Evolutionary conservation across 2,888 invertebrate genomes (phyloP), one percentile per base, ranked within the genome.

Genomic region (Augiades crinisus): DNA sequence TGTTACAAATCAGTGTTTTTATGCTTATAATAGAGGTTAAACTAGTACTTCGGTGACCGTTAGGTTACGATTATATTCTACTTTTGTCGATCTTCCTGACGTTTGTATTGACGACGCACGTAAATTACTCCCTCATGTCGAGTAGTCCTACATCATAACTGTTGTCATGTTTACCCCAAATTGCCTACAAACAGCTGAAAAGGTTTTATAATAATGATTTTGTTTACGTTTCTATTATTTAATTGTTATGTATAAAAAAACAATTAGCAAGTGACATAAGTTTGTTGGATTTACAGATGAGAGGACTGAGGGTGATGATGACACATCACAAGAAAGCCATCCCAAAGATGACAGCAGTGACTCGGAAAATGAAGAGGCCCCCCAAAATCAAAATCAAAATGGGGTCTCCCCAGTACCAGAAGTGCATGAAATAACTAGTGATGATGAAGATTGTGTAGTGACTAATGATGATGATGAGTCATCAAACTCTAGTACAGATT

Each of bases 381-480:
- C 80, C 41, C 85, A 85, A 59, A 84, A 72, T 60, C 85, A 85
- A 59, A 84, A 72, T 60, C 86, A 87, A 64, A 88, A 87, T 72
- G 89, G 89, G 16, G 87, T 85, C 17, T 81, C 65, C 30, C 77
- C 73, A 13, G 81, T 74, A 47, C 83, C 83, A 34, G 92, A 91
- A 63, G 91, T 90, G 3, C 90, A 91, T 65, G 90, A 91, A 69
- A 90, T 90, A 49, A 84, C 87, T 45, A 91, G 90, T 78, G 91
- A 92, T 64, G 90, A 90, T 57, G 93, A 93, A 62, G 92, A 91
- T 65, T 81, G 81, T 69, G 72, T 81, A 57, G 81, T 83, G 83
- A 92, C 82, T 67, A 84, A 86, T 72, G 90, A 91, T 75, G 90
- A 91, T 75, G 87, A 81, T 75, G 90, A 78, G 50, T 76, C 79